phyloP scores from a whole-genome alignment of 2,797 vertebrate genomes.

The Chaetodon trifasciatus region DNA sequence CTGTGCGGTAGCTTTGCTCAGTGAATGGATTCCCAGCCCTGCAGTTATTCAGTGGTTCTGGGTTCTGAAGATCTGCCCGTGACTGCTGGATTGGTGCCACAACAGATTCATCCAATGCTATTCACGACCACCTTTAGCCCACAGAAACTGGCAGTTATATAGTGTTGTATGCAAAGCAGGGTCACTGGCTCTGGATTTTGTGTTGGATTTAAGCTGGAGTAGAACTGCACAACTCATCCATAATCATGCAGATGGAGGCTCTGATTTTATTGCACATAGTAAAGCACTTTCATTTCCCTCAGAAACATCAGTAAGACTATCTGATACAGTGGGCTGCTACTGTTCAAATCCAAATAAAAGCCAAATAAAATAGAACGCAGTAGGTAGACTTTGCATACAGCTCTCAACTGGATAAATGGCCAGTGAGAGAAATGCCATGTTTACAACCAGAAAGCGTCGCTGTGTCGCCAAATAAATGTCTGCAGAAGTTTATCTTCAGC shows the following conservation, averaged over 20 bases:
- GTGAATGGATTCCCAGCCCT: constrained; percentile 7
- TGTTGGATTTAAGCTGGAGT: constrained; percentile 25
- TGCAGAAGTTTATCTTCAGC: constrained; percentile 24
- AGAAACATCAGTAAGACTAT: not conserved
- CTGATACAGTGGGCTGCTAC: not conserved
- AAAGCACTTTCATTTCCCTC: not conserved
- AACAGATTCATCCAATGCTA: constrained; percentile 9
- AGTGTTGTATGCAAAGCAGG: constrained; percentile 32
- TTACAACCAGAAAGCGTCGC: constrained; percentile 22
- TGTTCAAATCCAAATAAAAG: constrained; percentile 23
- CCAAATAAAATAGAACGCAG: constrained; percentile 17
- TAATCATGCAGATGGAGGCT: constrained; percentile 33
- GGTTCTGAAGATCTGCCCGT: constrained; percentile 12
- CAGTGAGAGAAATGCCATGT: constrained; percentile 50
- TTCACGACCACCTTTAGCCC: constrained; percentile 16
- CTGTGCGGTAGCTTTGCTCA: not conserved
- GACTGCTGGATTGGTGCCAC: constrained; percentile 23
- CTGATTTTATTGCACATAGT: constrained; percentile 32
- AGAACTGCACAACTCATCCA: constrained; percentile 43
- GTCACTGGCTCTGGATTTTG: constrained; percentile 28
- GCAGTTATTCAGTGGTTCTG: not conserved
- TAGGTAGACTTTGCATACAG: constrained; percentile 13
- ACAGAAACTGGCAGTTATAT: constrained; percentile 24
- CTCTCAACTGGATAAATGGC: constrained; percentile 40
- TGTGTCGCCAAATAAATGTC: constrained; percentile 44